Evolutionary conservation across 2,888 invertebrate species (phyloP).

Genomic region (Drosophila merina): DNA sequence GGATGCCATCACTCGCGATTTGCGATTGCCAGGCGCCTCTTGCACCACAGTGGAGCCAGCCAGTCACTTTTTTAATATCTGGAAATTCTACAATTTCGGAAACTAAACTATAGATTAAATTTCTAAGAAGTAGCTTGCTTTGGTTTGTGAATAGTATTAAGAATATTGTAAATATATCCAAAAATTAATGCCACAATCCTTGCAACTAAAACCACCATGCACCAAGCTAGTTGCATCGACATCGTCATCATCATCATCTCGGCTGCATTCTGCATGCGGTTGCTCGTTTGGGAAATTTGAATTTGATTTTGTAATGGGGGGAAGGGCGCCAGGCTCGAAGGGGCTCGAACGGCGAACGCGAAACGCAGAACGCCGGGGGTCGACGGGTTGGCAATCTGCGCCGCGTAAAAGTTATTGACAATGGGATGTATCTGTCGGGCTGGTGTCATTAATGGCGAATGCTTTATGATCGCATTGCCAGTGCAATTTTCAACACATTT

Average conservation of each 20-base stretch:
- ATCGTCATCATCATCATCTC: constrained; percentile 32
- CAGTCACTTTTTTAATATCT: too few species aligned
- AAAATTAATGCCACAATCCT: neutral
- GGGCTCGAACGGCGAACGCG: neutral
- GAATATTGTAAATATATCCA: too few species aligned
- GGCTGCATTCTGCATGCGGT: constrained; percentile 49
- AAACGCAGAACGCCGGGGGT: constrained; percentile 2
- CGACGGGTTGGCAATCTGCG: constrained; percentile 66
- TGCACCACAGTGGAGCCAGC: constrained; percentile 18
- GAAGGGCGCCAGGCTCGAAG: neutral
- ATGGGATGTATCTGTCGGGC: constrained; percentile 82
- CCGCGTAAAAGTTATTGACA: constrained; percentile 81
- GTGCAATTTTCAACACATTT: constrained; percentile 79
- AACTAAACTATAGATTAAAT: too few species aligned
- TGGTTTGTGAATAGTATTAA: too few species aligned
- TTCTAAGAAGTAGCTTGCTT: too few species aligned
- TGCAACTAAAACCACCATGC: constrained; percentile 9
- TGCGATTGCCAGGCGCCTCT: constrained; percentile 49
- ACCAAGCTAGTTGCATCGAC: constrained; percentile 23
- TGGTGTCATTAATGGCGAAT: constrained; percentile 81
- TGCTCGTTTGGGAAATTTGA: constrained; percentile 71
- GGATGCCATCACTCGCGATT: constrained; percentile 77
- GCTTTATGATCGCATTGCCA: constrained; percentile 80
- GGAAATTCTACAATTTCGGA: neutral
- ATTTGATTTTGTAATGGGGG: constrained; percentile 69